Evolutionary conservation across 2,888 invertebrate genomes (phyloP), one percentile per base, ranked within the genome.

Genomic region (Ophioninae sp.): DNA sequence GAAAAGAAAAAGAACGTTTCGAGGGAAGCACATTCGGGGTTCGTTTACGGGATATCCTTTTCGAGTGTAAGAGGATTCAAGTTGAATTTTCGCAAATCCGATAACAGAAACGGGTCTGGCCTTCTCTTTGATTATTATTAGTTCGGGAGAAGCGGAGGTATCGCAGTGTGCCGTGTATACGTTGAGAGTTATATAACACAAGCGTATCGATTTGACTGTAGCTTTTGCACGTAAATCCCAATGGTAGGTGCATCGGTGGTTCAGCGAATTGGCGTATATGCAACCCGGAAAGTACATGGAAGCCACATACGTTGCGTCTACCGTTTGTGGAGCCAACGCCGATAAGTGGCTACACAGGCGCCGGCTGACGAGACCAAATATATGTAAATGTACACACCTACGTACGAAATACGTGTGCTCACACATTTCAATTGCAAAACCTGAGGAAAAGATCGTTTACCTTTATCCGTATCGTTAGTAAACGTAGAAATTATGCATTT

Each of bases 301-400:
- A 59, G 65, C 61, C 82, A 65, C 78, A 67, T 77, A 69, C 68
- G 69, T 61, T 77, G 68, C 68, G 30, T 57, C 76, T 68, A 56
- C 50, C 70, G 64, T 70, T 50, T 68, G 50, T 64, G n/a, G 82
- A 75, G 72, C 50, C 77, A 82, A 78, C 79, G 78, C 77, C 82
- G 85, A 85, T 85, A 84, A 85, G 85, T 84, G 84, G 84, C 79
- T 82, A 81, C 73, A 70, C 65, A 68, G 67, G 20, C n/a, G 41
- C 56, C 44, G 59, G 68, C 61, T 68, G 44, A 8, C 21, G 50
- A 75, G 74, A 61, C 21, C 69, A 79, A 72, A 82, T 81, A 77
- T 83, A 81, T 79, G 82, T 77, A 81, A 79, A 79, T 80, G 62
- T 73, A 81, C 81, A 82, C 79, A 30, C 30, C 2, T 30, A 30